Conservation (phyloP, 2,888 invertebrate genomes). For the Andrena minutula region DNA sequence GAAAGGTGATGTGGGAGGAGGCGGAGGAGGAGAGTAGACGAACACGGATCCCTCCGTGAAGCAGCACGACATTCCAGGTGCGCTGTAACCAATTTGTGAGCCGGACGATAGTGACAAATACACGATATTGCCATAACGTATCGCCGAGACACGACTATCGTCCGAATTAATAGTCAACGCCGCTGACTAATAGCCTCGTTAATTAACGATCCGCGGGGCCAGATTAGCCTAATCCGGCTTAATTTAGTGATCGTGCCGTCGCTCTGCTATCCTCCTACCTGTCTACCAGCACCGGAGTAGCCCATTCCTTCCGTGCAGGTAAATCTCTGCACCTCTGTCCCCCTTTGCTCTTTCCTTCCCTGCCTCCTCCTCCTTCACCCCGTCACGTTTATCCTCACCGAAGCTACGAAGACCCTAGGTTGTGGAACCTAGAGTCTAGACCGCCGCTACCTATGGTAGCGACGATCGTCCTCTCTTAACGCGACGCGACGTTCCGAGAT, state of each 20-base stretch:
- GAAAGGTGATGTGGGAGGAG: neutral
- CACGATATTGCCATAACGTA: slow-evolving; percentile 82
- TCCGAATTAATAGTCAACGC: slow-evolving; percentile 80
- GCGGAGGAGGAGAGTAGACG: slow-evolving; percentile 25
- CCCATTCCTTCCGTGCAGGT: slow-evolving; percentile 63
- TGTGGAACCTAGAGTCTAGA: slow-evolving; percentile 25
- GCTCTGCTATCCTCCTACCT: slow-evolving; percentile 72
- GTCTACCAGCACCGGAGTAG: slow-evolving; percentile 51
- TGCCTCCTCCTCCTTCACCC: neutral
- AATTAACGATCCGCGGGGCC: slow-evolving; percentile 80
- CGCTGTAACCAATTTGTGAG: slow-evolving; percentile 82
- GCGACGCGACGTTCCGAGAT: slow-evolving; percentile 63
- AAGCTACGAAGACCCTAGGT: neutral
- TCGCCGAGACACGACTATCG: slow-evolving; percentile 78
- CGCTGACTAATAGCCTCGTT: slow-evolving; percentile 81
- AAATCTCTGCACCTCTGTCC: slow-evolving; percentile 43
- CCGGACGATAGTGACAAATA: slow-evolving; percentile 81
- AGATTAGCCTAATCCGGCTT: slow-evolving; percentile 81
- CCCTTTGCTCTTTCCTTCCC: neutral
- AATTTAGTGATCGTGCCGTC: slow-evolving; percentile 79
- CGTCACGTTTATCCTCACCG: slow-evolving; percentile 1
- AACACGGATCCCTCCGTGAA: slow-evolving; percentile 58
- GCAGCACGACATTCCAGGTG: slow-evolving; percentile 76
- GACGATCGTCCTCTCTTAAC: slow-evolving; percentile 54
- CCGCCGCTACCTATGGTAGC: slow-evolving; percentile 56